Conservation (phyloP, 1,140 invertebrate species). For the Penaeus vannamei region DNA sequence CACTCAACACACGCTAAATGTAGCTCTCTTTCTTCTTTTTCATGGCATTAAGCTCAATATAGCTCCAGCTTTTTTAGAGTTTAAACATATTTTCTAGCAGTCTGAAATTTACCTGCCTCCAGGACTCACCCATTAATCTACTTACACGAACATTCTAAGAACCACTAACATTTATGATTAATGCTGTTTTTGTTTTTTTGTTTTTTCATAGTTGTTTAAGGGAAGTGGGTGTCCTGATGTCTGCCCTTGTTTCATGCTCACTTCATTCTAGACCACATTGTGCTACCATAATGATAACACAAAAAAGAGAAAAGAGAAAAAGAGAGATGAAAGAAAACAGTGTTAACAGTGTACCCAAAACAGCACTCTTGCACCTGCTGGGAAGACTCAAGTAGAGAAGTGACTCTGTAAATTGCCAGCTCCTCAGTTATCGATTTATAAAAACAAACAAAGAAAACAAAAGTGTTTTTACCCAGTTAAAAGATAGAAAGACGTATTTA, state of each 20-base stretch:
- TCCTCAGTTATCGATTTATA: too few species aligned
- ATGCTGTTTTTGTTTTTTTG: background rate
- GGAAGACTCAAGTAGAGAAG: background rate
- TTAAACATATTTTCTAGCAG: too few species aligned
- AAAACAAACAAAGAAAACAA: too few species aligned
- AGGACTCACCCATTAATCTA: background rate
- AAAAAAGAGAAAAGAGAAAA: background rate
- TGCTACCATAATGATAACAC: conserved; percentile 25
- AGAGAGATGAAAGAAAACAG: background rate
- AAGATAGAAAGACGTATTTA: too few species aligned
- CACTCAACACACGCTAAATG: too few species aligned
- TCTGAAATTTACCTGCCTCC: background rate
- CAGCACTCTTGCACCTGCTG: background rate
- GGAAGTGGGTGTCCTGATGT: conserved; percentile 38
- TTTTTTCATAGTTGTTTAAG: conserved; percentile 17
- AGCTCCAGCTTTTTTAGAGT: too few species aligned
- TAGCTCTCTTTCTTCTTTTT: too few species aligned
- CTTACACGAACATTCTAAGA: conserved; percentile 9
- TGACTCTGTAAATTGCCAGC: too few species aligned
- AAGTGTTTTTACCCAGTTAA: too few species aligned
- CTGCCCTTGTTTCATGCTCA: conserved; percentile 27
- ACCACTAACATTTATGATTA: conserved; percentile 40
- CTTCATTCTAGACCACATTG: conserved; percentile 19
- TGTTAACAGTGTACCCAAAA: background rate
- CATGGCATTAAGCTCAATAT: too few species aligned